phyloP scores from a whole-genome alignment of 1,140 invertebrate genomes.

The Penaeus indicus region DNA sequence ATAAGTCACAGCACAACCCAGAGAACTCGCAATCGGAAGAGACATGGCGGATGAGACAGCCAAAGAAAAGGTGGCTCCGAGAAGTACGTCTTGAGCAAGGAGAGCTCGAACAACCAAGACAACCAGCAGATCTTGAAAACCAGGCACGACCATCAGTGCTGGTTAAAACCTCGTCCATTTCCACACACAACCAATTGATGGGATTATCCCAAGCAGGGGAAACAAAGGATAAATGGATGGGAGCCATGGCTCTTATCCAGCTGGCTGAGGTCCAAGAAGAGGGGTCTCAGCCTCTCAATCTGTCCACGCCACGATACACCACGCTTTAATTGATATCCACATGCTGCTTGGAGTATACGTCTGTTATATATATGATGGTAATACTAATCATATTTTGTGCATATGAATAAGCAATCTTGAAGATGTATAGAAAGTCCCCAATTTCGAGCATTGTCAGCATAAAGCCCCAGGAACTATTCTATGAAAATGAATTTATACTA shows the following conservation, averaged over 20 bases:
- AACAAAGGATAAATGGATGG: constrained; percentile 75
- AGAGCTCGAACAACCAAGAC: constrained; percentile 32
- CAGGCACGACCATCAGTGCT: constrained; percentile 43
- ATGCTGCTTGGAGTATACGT: neutral
- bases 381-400: too few species aligned
- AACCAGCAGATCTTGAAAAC: constrained; percentile 1
- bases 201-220: constrained; percentile 65
- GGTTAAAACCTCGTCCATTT: constrained; percentile 32
- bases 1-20: constrained; percentile 1
- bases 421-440: too few species aligned
- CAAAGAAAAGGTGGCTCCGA: constrained; percentile 78
- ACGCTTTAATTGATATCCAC: constrained; percentile 55
- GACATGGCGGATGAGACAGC: constrained; percentile 70
- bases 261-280: constrained; percentile 70
- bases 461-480: too few species aligned
- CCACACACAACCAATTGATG: neutral
- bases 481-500: too few species aligned
- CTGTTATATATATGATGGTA: too few species aligned
- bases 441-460: too few species aligned
- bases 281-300: constrained; percentile 66
- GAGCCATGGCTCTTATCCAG: constrained; percentile 79
- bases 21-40: constrained; percentile 37
- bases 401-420: too few species aligned
- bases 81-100: constrained; percentile 74
- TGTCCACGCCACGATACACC: constrained; percentile 66